Percentiles rank a stretch among this genome's conserved stretches.
These are phyloP conservation scores for Neosilurus hyrtlii DNA, from an alignment of 2,797 vertebrate genomes.

Conservation along the genomic window DNA sequence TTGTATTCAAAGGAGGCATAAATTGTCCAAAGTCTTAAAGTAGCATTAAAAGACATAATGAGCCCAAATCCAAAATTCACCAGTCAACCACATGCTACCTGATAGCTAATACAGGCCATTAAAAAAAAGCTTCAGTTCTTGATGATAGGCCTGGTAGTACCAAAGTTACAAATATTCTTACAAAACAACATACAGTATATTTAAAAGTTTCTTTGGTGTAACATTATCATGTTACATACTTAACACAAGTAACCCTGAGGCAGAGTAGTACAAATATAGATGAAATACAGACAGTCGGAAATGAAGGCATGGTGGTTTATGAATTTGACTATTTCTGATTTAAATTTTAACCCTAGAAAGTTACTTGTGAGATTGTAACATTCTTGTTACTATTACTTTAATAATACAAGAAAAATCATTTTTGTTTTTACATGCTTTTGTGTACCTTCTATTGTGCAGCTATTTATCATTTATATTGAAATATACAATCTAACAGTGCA, in stretches of 20 bases:
- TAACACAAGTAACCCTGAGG: background rate
- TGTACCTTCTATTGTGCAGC: background rate
- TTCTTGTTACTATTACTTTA: background rate
- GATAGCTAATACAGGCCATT: background rate
- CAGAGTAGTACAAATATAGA: background rate
- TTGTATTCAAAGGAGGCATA: background rate
- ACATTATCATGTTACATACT: background rate
- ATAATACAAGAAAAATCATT: background rate
- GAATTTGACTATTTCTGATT: background rate
- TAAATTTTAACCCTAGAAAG: no score
- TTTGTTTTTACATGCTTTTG: background rate
- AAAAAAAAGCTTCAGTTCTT: background rate
- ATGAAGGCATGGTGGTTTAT: constrained; percentile 6
- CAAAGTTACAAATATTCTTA: background rate
- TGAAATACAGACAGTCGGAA: background rate
- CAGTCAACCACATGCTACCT: background rate
- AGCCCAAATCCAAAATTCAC: background rate
- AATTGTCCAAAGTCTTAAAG: background rate
- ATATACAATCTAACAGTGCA: background rate
- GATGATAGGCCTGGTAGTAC: background rate
- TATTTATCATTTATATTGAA: background rate
- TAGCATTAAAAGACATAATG: background rate
- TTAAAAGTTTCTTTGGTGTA: background rate
- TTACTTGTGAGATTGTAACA: background rate
- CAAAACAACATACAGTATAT: background rate